These are phyloP conservation scores for Drosophila subpulchrella DNA, from an alignment of 1,140 invertebrate genomes.

Conservation along the genomic window DNA sequence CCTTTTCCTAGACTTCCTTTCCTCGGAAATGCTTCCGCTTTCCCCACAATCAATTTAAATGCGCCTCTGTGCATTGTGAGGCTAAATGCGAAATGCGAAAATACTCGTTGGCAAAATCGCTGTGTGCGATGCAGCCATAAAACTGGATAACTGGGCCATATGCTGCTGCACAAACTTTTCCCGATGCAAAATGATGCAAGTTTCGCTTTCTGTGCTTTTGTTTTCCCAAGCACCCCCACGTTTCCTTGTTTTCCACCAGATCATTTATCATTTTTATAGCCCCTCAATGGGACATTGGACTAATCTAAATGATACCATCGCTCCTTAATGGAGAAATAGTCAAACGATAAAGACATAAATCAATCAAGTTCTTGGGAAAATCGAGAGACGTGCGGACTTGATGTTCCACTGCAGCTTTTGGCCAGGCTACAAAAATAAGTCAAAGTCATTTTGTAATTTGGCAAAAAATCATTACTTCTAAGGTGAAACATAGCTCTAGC, in stretches of 20 bases:
- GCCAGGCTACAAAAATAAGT: not conserved
- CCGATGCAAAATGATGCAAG: conserved; percentile 66
- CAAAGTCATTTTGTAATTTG: not conserved
- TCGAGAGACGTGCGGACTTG: not conserved
- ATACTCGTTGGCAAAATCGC: conserved; percentile 66
- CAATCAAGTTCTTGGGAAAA: conserved; percentile 38
- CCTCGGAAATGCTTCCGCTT: conserved; percentile 22
- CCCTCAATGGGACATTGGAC: conserved; percentile 57
- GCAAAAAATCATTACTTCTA: conserved; percentile 14
- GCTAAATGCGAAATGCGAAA: conserved; percentile 18
- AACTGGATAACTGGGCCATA: conserved; percentile 59
- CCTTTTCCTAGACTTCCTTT: conserved; percentile 60
- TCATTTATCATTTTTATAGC: conserved; percentile 79
- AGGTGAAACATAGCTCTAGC: not conserved
- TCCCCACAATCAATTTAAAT: conserved; percentile 77
- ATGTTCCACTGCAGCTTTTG: conserved; percentile 23
- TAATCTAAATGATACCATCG: conserved; percentile 72
- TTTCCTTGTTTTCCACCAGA: conserved; percentile 27
- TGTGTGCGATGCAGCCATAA: conserved; percentile 37
- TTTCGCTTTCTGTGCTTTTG: conserved; percentile 37
- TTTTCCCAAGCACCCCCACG: conserved; percentile 12
- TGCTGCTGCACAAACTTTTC: conserved; percentile 30
- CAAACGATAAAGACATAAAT: conserved; percentile 59
- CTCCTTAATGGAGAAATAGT: conserved; percentile 58
- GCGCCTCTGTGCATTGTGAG: conserved; percentile 77